Evolutionary conservation across 2,888 invertebrate species (phyloP), one percentile per base, ranked within the genome.

Genomic region (Cataglyphis cursor): DNA sequence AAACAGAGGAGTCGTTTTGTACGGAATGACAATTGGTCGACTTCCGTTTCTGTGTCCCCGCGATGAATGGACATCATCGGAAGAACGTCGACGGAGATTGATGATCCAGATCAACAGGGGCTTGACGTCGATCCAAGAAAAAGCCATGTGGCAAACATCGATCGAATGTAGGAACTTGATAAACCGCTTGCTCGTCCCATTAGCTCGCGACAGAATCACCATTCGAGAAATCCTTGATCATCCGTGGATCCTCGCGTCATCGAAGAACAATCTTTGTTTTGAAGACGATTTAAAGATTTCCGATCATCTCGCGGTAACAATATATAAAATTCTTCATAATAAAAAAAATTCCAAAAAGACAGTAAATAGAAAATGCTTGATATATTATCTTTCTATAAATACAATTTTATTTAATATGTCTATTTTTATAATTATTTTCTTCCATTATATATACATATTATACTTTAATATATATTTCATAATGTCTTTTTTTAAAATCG

Each of bases 21-120:
- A 97, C 95, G 97, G 97, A 68, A 97, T 97, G 97, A 96, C 97
- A 91, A 96, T 97, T 28, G 97, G 97, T 10, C 96, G 96, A 82
- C 95, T 97, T 89, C 97, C 97, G 68, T 97, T 97, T 95, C 94
- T 96, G 82, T 94, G 94, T 91, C 93, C 95, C 90, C 85, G 85
- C 89, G 92, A 93, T 85, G 95, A 92, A 28, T 91, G 93, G 38
- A 90, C 96, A 92, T 91, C 96, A 91, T 92, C 96, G 89, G 93
- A 96, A 94, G 96, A 95, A 91, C 95, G 97, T 85, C 95, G 96
- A 41, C 95, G 96, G 91, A 96, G 96, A 89, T 95, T 97, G 80
- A 96, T 97, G 86, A 95, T 96, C 86, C 97, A 96, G 93, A 96
- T 97, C 89, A 96, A 97, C 91, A 96, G 96, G 89, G 97, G 97